phyloP scores from a whole-genome alignment of 2,888 invertebrate species.

The Limnephilus auricula region DNA sequence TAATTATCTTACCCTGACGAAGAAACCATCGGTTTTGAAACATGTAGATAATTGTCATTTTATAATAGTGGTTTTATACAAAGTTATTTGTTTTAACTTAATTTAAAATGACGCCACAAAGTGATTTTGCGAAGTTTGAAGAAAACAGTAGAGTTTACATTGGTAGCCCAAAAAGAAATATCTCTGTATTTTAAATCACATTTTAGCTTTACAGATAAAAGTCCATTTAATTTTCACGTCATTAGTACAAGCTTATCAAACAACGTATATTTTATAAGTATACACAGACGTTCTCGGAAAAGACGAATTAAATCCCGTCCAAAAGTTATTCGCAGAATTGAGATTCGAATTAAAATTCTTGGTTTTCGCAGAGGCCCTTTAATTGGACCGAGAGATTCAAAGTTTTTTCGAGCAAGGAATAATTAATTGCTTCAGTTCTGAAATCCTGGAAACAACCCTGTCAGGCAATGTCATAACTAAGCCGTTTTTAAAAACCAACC shows the following conservation, averaged over 20 bases:
- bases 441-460: background rate
- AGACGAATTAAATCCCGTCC: background rate
- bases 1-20: no score
- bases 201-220: background rate
- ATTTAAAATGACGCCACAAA: no score
- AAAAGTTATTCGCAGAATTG: background rate
- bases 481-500: background rate
- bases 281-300: background rate
- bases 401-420: background rate
- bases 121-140: no score
- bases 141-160: no score
- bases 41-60: no score
- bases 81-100: no score
- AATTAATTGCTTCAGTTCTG: background rate
- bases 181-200: no score
- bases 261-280: background rate
- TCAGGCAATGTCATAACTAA: background rate
- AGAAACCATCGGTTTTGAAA: no score
- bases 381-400: background rate
- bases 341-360: background rate
- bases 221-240: background rate
- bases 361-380: background rate
- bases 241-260: background rate
- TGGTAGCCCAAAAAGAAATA: no score
- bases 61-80: no score